These are phyloP conservation scores for Pseudococcus longispinus DNA, from an alignment of 2,888 invertebrate genomes.

Conservation along the genomic window DNA sequence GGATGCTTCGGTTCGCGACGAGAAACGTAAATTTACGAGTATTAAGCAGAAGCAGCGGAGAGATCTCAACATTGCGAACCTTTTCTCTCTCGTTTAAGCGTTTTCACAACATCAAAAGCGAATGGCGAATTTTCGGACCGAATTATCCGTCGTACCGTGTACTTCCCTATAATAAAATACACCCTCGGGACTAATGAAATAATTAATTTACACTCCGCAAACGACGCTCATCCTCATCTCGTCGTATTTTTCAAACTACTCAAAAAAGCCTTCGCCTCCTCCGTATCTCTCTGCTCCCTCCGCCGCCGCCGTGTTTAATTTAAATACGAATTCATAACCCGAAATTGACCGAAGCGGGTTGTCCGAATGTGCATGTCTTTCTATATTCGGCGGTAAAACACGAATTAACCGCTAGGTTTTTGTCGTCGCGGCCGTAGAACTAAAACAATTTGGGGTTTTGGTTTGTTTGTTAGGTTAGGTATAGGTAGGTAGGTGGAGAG, in stretches of 20 bases:
- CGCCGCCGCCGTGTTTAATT: background rate
- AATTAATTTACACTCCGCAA: conserved; percentile 31
- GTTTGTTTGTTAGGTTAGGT: background rate
- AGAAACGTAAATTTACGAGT: conserved; percentile 10
- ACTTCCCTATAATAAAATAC: conserved; percentile 12
- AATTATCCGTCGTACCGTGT: conserved; percentile 6
- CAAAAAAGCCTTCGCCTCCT: background rate
- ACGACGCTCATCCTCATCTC: background rate
- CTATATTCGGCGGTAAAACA: background rate
- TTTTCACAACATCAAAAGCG: conserved; percentile 20
- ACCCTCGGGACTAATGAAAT: conserved; percentile 17
- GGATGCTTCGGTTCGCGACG: background rate
- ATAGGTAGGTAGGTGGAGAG: background rate
- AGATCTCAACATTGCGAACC: background rate
- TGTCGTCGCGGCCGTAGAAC: background rate
- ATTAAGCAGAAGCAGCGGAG: background rate
- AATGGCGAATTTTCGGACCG: conserved; percentile 24
- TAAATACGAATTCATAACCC: conserved; percentile 12
- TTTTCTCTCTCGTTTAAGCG: conserved; percentile 17
- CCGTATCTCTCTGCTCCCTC: background rate
- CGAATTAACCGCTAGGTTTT: background rate
- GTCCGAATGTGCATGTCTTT: background rate
- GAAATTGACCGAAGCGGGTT: background rate
- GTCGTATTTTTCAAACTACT: background rate
- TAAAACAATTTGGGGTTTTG: background rate